Conservation (phyloP, 2,113 vertebrate genomes). For the Grallaria varia region DNA sequence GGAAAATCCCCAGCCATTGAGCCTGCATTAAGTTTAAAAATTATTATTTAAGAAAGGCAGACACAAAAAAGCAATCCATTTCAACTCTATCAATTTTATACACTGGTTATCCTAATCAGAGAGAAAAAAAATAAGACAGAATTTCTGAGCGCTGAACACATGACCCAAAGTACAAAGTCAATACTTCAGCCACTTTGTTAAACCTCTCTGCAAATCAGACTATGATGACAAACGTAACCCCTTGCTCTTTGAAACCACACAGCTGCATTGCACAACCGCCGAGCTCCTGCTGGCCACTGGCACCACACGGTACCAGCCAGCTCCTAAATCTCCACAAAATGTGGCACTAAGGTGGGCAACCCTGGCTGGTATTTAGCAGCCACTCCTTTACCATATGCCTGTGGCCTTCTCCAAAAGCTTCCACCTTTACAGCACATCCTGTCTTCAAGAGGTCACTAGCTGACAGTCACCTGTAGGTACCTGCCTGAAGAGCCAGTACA, state of each 20-base stretch:
- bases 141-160: not conserved
- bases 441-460: not conserved
- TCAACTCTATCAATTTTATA: not conserved
- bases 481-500: not conserved
- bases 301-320: fast-evolving
- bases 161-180: constrained; percentile 43
- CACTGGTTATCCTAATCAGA: not conserved
- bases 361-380: not conserved
- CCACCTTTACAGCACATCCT: not conserved
- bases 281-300: fast-evolving
- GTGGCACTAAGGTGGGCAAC: fast-evolving
- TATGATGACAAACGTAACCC: not conserved
- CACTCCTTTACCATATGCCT: fast-evolving
- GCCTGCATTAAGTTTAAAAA: not conserved
- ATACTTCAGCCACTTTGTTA: not conserved
- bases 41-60: not conserved
- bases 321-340: not conserved
- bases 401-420: not conserved
- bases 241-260: not conserved
- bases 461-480: not conserved
- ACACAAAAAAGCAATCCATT: not conserved
- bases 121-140: not conserved
- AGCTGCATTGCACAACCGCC: fast-evolving
- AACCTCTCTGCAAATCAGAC: not conserved
- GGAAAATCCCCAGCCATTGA: not conserved